These are phyloP conservation scores for Leptinotarsa defecta DNA, from an alignment of 1,140 invertebrate genomes.

Conservation along the genomic window DNA sequence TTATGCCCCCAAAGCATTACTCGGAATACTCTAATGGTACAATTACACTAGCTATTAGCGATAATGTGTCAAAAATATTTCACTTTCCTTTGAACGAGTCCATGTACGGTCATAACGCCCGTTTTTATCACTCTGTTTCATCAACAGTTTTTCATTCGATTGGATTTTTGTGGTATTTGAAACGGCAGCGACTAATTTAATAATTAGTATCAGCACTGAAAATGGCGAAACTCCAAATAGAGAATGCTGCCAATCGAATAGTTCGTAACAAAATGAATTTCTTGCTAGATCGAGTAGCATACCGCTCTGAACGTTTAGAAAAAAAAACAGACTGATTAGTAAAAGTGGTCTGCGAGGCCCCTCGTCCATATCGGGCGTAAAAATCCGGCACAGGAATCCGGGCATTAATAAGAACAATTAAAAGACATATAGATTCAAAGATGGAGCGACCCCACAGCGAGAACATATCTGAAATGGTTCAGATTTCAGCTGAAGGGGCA, in stretches of 20 bases:
- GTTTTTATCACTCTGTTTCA: constrained; percentile 25
- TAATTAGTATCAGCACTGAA: constrained; percentile 27
- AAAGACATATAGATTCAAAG: constrained; percentile 46
- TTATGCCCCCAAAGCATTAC: constrained; percentile 8
- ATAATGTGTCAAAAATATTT: constrained; percentile 26
- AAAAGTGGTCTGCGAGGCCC: constrained; percentile 20
- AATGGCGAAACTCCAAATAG: constrained; percentile 22
- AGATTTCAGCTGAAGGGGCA: constrained; percentile 49
- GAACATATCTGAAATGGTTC: constrained; percentile 52
- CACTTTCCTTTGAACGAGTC: constrained; percentile 20
- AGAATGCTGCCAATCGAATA: constrained; percentile 24
- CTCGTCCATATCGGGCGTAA: constrained; percentile 41
- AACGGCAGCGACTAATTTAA: constrained; percentile 29
- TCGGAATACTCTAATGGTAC: constrained; percentile 15
- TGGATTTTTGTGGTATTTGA: constrained; percentile 21
- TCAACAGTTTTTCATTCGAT: constrained; percentile 3
- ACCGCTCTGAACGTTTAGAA: constrained; percentile 27
- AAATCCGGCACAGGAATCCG: constrained; percentile 44
- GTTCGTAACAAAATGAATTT: constrained; percentile 39
- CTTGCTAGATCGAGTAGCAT: constrained; percentile 35
- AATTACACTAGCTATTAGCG: constrained; percentile 22
- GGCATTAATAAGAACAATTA: constrained; percentile 50
- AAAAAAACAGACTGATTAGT: constrained; percentile 40
- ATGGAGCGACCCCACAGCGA: constrained; percentile 49
- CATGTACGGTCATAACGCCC: constrained; percentile 10